phyloP scores from a whole-genome alignment of 2,797 vertebrate genomes.

The Antrozous pallidus region DNA sequence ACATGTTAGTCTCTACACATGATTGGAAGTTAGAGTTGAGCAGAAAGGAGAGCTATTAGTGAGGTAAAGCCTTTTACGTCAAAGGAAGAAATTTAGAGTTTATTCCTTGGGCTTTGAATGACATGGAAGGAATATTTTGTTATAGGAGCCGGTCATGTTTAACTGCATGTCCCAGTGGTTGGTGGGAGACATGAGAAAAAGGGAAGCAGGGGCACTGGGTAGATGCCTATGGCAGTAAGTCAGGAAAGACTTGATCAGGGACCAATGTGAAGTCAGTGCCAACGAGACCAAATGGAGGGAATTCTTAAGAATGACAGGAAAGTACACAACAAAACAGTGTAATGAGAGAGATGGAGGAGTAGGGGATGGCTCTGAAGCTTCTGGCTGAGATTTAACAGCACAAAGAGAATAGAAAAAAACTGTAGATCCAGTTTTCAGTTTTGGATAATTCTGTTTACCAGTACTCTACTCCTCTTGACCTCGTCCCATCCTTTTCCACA shows the following conservation, averaged over 20 bases:
- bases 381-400: neutral
- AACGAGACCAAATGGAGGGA: neutral
- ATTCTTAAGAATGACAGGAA: neutral
- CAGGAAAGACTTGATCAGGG: neutral
- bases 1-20: neutral
- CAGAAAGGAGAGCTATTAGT: neutral
- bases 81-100: neutral
- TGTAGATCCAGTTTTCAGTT: neutral
- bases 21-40: neutral
- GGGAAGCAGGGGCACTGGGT: accelerated
- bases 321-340: neutral
- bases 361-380: neutral
- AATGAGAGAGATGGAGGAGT: neutral
- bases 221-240: neutral
- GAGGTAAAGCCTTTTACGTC: neutral
- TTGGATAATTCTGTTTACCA: neutral
- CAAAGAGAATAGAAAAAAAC: neutral
- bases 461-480: neutral
- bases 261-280: neutral
- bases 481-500: neutral
- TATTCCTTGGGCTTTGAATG: neutral
- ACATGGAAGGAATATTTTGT: neutral
- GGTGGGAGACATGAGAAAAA: neutral
- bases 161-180: neutral
- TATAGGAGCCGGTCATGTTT: neutral